Evolutionary conservation across 2,888 invertebrate genomes (phyloP).

Genomic region (Agrilus cyanescens): DNA sequence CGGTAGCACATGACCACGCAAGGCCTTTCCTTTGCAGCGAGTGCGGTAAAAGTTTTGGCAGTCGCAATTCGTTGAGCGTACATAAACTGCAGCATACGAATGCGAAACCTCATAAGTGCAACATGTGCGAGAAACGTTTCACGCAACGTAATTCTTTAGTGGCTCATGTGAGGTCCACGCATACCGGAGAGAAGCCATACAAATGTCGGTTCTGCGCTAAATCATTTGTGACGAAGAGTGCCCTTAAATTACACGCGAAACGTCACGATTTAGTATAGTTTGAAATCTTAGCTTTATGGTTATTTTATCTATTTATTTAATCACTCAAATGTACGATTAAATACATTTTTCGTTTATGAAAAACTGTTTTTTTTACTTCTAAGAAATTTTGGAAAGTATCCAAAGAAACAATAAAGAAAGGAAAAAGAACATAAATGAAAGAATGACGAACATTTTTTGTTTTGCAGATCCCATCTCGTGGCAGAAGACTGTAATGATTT

Average conservation of each 20-base stretch:
- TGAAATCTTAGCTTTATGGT: too few relatives aligned
- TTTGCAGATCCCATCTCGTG: too few relatives aligned
- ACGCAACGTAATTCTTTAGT: conserved; percentile 40
- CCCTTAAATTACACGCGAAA: conserved; percentile 12
- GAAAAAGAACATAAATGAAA: too few relatives aligned
- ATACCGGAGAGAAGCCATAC: conserved; percentile 34
- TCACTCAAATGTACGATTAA: too few relatives aligned
- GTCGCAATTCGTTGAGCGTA: conserved; percentile 21
- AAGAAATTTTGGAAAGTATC: too few relatives aligned
- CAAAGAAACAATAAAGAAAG: too few relatives aligned
- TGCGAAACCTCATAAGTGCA: conserved; percentile 23
- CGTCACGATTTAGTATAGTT: too few relatives aligned
- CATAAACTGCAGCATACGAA: conserved; percentile 22
- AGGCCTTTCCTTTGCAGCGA: conserved; percentile 23
- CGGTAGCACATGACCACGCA: conserved; percentile 28
- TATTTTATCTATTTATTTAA: too few relatives aligned
- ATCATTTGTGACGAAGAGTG: conserved; percentile 21
- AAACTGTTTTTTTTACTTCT: too few relatives aligned
- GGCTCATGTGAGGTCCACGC: conserved; percentile 26
- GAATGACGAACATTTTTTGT: too few relatives aligned
- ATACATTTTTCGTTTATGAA: too few relatives aligned
- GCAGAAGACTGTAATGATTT: too few relatives aligned
- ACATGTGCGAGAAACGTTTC: conserved; percentile 39
- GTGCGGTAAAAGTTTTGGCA: conserved; percentile 27
- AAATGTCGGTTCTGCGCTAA: conserved; percentile 38